Conservation (phyloP, 2,113 vertebrate species). For the Bucco capensis region DNA sequence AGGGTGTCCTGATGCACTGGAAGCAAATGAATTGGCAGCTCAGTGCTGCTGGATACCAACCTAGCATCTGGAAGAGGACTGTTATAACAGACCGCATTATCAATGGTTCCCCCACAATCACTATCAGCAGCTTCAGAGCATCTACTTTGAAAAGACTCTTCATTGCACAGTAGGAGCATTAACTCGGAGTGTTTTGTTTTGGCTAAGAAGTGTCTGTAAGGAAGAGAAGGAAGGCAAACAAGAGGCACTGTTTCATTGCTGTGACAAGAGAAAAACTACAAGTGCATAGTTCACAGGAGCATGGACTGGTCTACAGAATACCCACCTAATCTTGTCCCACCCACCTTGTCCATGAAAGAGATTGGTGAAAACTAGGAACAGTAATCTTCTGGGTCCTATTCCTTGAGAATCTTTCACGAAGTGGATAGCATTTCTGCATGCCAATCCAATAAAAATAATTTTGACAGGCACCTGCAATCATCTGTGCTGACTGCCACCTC, state of each 20-base stretch:
- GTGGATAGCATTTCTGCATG: not conserved
- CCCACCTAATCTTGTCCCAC: not conserved
- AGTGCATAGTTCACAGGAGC: not conserved
- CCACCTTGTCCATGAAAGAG: not conserved
- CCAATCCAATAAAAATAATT: not conserved
- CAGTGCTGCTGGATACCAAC: not conserved
- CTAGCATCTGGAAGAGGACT: not conserved
- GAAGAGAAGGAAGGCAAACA: not conserved
- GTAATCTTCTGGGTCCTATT: not conserved
- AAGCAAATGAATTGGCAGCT: not conserved
- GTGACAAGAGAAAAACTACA: not conserved
- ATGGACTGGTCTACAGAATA: not conserved
- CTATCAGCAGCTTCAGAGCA: not conserved
- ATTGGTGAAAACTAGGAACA: not conserved
- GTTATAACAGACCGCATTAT: not conserved
- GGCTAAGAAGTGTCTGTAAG: not conserved
- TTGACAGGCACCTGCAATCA: not conserved
- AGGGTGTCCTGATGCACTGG: not conserved
- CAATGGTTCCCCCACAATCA: rapidly evolving
- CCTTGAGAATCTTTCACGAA: not conserved
- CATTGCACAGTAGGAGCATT: not conserved
- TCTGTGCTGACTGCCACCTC: not conserved
- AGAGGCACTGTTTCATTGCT: not conserved
- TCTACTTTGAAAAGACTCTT: not conserved
- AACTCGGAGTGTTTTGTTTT: not conserved